phyloP scores from a whole-genome alignment of 1,140 invertebrate species.

The Ceratina japonica region DNA sequence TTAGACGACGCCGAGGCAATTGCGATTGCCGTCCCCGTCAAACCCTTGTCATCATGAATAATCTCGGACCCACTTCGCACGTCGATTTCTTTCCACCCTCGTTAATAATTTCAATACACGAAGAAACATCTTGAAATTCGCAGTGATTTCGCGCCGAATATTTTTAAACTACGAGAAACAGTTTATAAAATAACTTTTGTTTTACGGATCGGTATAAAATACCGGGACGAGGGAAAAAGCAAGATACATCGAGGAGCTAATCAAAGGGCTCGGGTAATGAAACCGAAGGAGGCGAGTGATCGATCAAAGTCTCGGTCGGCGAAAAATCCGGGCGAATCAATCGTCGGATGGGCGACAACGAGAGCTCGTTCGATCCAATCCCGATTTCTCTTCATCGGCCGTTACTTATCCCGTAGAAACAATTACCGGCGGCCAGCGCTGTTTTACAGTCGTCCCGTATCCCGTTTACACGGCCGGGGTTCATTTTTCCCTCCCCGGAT shows the following conservation, averaged over 20 bases:
- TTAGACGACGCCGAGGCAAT: slow-evolving; percentile 53
- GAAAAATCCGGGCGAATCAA: slow-evolving; percentile 23
- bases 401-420: slow-evolving; percentile 34
- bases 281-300: not conserved
- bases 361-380: not conserved
- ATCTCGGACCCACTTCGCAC: not conserved
- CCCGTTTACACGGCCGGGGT: slow-evolving; percentile 14
- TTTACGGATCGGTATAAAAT: too few relatives aligned
- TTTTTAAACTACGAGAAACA: too few relatives aligned
- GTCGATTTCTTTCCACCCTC: not conserved
- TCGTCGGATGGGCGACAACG: slow-evolving; percentile 2
- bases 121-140: too few relatives aligned
- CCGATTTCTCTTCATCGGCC: slow-evolving; percentile 34
- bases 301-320: slow-evolving; percentile 2
- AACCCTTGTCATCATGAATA: not conserved
- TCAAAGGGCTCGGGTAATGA: not conserved
- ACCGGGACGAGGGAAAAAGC: too few relatives aligned
- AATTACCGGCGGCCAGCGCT: slow-evolving; percentile 24
- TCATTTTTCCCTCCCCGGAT: slow-evolving; percentile 4
- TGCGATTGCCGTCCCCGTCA: slow-evolving; percentile 42
- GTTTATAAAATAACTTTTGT: too few relatives aligned
- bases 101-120: too few relatives aligned
- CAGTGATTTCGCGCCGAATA: too few relatives aligned
- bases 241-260: not conserved
- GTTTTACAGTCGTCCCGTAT: slow-evolving; percentile 40